Base-by-base conservation (phyloP, 2,113 vertebrate species). In the Pterocles burchelli region DNA sequence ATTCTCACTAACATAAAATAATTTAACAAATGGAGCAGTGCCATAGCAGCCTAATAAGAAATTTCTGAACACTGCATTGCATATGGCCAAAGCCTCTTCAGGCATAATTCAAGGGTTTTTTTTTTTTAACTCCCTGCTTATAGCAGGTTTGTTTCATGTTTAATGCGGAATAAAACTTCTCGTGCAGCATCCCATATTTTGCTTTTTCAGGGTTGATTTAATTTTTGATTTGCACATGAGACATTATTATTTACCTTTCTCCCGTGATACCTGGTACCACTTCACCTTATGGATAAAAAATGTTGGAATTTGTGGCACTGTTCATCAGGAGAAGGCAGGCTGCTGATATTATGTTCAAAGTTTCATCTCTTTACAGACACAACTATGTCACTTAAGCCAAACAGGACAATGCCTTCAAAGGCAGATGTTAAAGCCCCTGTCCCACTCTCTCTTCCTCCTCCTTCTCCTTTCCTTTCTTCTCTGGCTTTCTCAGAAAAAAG, bases 11-110 rank as follows among this genome's bases (percentile, higher is more conserved):
- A 89, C 87, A 85, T 92, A 94, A 97, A 97, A 95, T 96, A 97
- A 97, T 97, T 97, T 96, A 95, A 91, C 94, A 97, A 98, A 97
- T 85, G 94, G 95, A 98, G 94, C 38, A 91, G 78, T 94, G 96
- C 94, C 87, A 91, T 59, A 89, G 90, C 80, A 97, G 59, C 76
- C 93, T 95, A 91, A 75, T 94, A 97, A 93, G 90, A 88, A 94
- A 96, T 96, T 97, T 96, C 91, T 93, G 95, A 96, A 86, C 78
- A 90, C 46, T 93, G 91, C 70, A 73, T 76, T 62, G 58, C 95
- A 93, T 78, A 91, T 92, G 94, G 94, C 71, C 93, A 93, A 91
- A 94, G 87, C 66, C 10, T 66, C 93, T 91, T 94, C 80, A 95
- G 96, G 77, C 66, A 83, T 82, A 59, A 46, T 72, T 85, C 89